A percentile compares a stretch with the other conserved stretches of the same genome.
These are phyloP conservation scores for Noctua pronuba DNA, from an alignment of 2,888 invertebrate genomes.

Conservation along the genomic window DNA sequence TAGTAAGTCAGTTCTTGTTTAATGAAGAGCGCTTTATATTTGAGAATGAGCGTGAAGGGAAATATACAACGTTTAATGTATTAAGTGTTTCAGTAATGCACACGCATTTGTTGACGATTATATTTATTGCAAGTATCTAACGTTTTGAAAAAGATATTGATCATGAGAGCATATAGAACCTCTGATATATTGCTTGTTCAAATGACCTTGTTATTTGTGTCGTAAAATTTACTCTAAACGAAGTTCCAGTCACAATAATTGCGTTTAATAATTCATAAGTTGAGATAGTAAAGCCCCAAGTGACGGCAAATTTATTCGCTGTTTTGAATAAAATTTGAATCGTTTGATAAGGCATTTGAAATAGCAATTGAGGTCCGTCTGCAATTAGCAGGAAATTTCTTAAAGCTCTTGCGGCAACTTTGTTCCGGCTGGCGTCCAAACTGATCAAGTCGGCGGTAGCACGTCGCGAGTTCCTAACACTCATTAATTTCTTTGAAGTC, in stretches of 20 bases:
- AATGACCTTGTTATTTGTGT: constrained; percentile 35
- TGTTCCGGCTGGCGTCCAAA: constrained; percentile 90
- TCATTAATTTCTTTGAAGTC: constrained; percentile 90
- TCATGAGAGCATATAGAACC: not conserved
- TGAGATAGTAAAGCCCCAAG: constrained; percentile 67
- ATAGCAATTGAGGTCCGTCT: constrained; percentile 74
- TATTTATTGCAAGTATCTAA: not conserved
- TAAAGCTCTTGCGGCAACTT: constrained; percentile 83
- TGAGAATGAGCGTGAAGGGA: constrained; percentile 4
- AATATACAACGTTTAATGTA: constrained; percentile 15
- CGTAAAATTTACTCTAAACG: constrained; percentile 54
- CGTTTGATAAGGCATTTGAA: constrained; percentile 76
- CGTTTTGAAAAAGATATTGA: not conserved
- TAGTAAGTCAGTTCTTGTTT: constrained; percentile 39
- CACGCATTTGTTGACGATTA: not conserved
- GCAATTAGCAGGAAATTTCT: constrained; percentile 86
- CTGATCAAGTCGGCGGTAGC: constrained; percentile 87
- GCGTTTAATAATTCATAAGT: constrained; percentile 75
- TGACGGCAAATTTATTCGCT: constrained; percentile 73
- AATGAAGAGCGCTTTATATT: constrained; percentile 41
- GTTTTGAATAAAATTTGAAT: constrained; percentile 78
- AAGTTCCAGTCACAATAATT: constrained; percentile 64
- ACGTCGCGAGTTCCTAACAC: constrained; percentile 89
- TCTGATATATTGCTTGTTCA: constrained; percentile 3
- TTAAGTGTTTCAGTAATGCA: not conserved